Evolutionary conservation across 2,888 invertebrate genomes (phyloP).

Genomic region (Camponotus fellah): DNA sequence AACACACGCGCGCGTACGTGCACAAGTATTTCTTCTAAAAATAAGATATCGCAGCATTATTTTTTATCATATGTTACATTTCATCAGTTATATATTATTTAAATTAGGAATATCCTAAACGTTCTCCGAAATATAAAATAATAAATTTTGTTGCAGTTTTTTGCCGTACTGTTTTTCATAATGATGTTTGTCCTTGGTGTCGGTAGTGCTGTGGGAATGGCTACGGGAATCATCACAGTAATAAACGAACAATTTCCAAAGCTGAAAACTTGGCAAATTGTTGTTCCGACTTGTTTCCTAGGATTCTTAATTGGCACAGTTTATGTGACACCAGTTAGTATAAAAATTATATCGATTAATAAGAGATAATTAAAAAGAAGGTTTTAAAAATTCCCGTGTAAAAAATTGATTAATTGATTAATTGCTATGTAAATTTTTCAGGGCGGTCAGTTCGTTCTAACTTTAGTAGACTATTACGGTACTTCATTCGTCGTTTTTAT

Average conservation of each 20-base stretch:
- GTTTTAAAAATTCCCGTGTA: neutral
- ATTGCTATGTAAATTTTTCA: constrained; percentile 66
- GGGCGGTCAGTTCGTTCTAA: constrained; percentile 86
- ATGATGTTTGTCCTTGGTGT: constrained; percentile 87
- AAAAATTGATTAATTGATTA: constrained; percentile 26
- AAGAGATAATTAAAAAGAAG: neutral
- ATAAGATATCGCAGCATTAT: neutral
- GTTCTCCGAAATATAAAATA: neutral
- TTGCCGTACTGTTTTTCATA: constrained; percentile 87
- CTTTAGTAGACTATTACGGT: constrained; percentile 86
- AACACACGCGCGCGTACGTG: too few species aligned
- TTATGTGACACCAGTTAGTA: constrained; percentile 86
- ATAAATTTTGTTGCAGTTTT: constrained; percentile 86
- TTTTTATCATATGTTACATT: neutral
- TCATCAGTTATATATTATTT: neutral
- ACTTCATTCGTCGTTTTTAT: constrained; percentile 86
- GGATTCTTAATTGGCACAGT: constrained; percentile 85
- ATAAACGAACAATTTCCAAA: constrained; percentile 86
- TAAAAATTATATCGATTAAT: neutral
- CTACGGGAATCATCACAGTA: constrained; percentile 85
- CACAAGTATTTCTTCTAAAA: neutral
- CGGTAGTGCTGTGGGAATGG: constrained; percentile 86
- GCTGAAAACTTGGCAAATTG: constrained; percentile 84
- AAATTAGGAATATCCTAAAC: neutral
- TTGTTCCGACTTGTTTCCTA: constrained; percentile 80